Evolutionary conservation across 2,888 invertebrate species (phyloP), one percentile per base, ranked within the genome.

Genomic region (Leptinotarsa tumamoca): DNA sequence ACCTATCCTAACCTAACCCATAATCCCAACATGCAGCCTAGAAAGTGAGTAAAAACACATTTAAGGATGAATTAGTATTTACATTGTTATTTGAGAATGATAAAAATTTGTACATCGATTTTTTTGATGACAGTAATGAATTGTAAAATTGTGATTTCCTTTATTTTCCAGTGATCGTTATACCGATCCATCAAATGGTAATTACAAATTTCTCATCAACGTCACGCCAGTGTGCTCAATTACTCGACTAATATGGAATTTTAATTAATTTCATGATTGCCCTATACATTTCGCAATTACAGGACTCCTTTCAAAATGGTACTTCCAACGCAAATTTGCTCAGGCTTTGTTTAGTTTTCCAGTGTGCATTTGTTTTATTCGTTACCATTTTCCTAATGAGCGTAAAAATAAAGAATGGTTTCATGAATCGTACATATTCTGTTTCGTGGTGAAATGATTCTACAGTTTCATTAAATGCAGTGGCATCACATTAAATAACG

Each of bases 201-300:
- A 18, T n/a, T 18, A n/a, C 17, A 56, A 17, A 17, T 56, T 18
- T 18, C 18, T 21, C 18, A n/a, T 18, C 56, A 56, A 18, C 56
- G 56, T 56, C 56, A 56, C 58, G 58, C 58, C 58, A 58, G 23
- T 58, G 58, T 58, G 58, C 23, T 58, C 58, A 58, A 58, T 23
- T 58, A 58, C 58, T 10, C 58, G 18, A 23, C 58, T 21, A 23
- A 58, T 23, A 13, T 23, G 14, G 14, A 58, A 58, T 58, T 58
- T 58, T 58, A 58, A 58, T 58, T 58, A 58, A 58, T 58, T 58
- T 21, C 58, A 23, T 58, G 14, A 58, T 58, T 58, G 58, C 58
- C 58, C 23, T 23, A 58, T 58, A 58, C 17, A 58, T 58, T 13
- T 23, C 15, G 58, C 23, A 58, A 23, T 21, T 58, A 14, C 58